These are phyloP conservation scores for Rattus norvegicus DNA, from an alignment of 2,113 vertebrate genomes.

Conservation along the genomic window DNA sequence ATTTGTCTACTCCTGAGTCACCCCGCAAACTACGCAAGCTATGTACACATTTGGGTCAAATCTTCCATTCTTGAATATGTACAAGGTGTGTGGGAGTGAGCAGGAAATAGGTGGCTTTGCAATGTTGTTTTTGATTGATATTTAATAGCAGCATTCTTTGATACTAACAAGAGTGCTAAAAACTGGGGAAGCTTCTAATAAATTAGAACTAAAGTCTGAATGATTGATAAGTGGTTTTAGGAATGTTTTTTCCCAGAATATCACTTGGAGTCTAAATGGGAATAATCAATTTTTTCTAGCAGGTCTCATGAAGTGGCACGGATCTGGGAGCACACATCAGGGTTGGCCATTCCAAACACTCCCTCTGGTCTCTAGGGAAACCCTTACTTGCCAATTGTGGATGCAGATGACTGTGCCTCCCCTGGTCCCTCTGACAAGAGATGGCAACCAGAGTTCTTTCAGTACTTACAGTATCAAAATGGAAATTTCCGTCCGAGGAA, in stretches of 20 bases:
- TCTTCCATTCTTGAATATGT: neutral
- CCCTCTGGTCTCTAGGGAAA: constrained; percentile 43
- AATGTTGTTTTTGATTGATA: neutral
- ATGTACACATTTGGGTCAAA: neutral
- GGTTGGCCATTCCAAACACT: neutral
- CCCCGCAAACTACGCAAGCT: no score
- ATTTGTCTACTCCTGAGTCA: neutral
- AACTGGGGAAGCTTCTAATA: constrained; percentile 49
- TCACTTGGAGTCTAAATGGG: neutral
- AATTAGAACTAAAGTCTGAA: constrained; percentile 31
- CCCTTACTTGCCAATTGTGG: neutral
- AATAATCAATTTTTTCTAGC: constrained; percentile 43
- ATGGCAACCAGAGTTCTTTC: constrained; percentile 55
- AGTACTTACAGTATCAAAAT: constrained; percentile 64
- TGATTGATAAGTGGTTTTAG: constrained; percentile 16
- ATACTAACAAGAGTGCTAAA: neutral
- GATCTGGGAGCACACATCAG: neutral
- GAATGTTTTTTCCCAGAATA: neutral
- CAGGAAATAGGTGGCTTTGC: constrained; percentile 39
- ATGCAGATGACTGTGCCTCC: constrained; percentile 11
- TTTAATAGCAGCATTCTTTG: neutral
- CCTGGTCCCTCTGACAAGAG: constrained; percentile 2
- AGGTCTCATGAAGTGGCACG: constrained; percentile 15
- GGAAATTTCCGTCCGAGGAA: constrained; percentile 63
- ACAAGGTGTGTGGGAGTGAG: neutral